Base-by-base conservation (phyloP, 1,140 invertebrate species). In the Drosophila teissieri region DNA sequence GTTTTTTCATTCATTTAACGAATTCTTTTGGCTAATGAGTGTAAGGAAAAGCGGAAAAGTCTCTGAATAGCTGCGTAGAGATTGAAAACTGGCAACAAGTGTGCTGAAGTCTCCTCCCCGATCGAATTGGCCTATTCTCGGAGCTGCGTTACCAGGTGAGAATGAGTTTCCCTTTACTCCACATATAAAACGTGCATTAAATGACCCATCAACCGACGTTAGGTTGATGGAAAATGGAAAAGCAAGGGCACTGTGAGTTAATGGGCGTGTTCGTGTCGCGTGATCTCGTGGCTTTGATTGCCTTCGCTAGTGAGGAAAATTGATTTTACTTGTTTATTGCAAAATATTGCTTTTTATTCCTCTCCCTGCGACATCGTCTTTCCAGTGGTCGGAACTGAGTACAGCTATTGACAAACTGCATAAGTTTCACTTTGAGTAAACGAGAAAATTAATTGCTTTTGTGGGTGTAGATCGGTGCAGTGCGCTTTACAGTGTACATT, bases 321-420 rank as follows among this genome's bases (percentile, higher is more conserved):
- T 79, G 83, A 79, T 79, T 88, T 82, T 68, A 49, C 70, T 79
- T 77, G 65, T 78, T 84, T 81, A 79, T 75, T 78, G 82, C 75
- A 42, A 48, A 78, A 85, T 72, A 75, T 61, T 63, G 69, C 69
- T 67, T 69, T 63, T 70, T 85, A 75, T 79, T 81, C 46, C 55
- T 62, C 49, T 44, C 8, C 1, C 42, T 22, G 31, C 34, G 7
- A 8, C 15, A 5, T 14, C 24, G 62, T 31, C 19, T 67, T 45
- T 2, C 44, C 19, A 34, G 22, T 52, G 64, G 27, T 31, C 63
- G 48, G 24, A 11, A 34, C 14, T 44, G 63, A 34, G 44, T 51
- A 40, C 42, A 4, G 36, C 36, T 63, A 51, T 52, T 68, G 64
- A 65, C 64, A 68, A 49, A 65, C 37, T 8, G 31, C 46, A 52